Evolutionary conservation across 2,113 vertebrate genomes (phyloP).

Genomic region (Tragelaphus strepsiceros): DNA sequence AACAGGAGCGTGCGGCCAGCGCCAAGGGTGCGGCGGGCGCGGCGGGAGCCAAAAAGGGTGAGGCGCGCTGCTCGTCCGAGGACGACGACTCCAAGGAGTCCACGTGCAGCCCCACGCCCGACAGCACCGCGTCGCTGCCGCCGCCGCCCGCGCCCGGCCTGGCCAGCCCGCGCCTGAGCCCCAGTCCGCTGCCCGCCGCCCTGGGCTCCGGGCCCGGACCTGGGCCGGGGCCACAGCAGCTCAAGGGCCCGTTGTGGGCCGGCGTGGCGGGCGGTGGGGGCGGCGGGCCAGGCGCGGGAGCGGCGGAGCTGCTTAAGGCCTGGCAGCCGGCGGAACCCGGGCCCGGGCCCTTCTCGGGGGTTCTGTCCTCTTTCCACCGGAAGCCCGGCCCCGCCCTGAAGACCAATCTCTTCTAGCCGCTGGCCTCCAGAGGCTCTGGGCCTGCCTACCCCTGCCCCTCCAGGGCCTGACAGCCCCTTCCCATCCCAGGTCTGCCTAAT

Average conservation of each 20-base stretch:
- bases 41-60: conserved; percentile 84
- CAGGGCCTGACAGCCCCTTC: conserved; percentile 10
- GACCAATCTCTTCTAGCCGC: conserved; percentile 93
- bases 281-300: conserved; percentile 78
- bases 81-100: conserved; percentile 97
- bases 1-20: conserved; percentile 94
- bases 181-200: conserved; percentile 83
- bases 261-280: conserved; percentile 85
- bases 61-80: conserved; percentile 89
- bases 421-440: neutral
- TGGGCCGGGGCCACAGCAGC: conserved; percentile 84
- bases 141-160: conserved; percentile 87
- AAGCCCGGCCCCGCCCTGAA: conserved; percentile 89
- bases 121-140: conserved; percentile 95
- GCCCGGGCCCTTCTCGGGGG: conserved; percentile 93
- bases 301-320: conserved; percentile 92
- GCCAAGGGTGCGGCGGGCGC: conserved; percentile 81
- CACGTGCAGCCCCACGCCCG: conserved; percentile 95
- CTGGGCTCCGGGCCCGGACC: conserved; percentile 80
- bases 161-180: conserved; percentile 89
- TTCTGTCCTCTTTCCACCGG: conserved; percentile 95
- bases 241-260: conserved; percentile 90
- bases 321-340: conserved; percentile 94
- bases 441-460: neutral
- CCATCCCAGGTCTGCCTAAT: neutral